These are phyloP conservation scores for Neosilurus mollespiculum DNA, from an alignment of 2,797 vertebrate species.

Conservation along the genomic window DNA sequence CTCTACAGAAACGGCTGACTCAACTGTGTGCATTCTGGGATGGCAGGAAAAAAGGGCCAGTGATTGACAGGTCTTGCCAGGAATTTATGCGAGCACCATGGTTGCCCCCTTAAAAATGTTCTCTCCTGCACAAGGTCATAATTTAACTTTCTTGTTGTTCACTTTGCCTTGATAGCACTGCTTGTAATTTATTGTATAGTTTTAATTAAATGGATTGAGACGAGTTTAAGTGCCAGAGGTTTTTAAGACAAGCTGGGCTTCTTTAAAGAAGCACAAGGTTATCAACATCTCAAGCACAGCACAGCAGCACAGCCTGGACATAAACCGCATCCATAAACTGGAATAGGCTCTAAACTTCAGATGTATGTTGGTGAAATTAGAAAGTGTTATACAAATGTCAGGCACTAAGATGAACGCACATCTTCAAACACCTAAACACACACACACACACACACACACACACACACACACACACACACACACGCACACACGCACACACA, in stretches of 20 bases:
- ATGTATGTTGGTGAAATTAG: conserved; percentile 54
- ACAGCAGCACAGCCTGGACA: conserved; percentile 50
- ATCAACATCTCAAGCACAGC: conserved; percentile 60
- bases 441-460: neutral
- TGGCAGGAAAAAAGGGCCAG: neutral
- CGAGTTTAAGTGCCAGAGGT: conserved; percentile 62
- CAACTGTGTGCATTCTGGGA: conserved; percentile 43
- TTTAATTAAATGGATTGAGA: conserved; percentile 77
- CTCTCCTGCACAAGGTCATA: conserved; percentile 65
- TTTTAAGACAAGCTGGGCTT: conserved; percentile 64
- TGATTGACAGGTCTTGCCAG: conserved; percentile 64
- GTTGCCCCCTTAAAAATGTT: conserved; percentile 60
- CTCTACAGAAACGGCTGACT: conserved; percentile 10
- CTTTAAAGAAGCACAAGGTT: conserved; percentile 56
- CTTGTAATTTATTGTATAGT: conserved; percentile 75
- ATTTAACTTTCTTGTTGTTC: conserved; percentile 65
- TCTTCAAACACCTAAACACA: conserved; percentile 3
- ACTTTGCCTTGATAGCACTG: conserved; percentile 62
- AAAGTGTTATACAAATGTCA: conserved; percentile 65
- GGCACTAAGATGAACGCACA: conserved; percentile 35
- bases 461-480: neutral
- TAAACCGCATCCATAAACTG: conserved; percentile 61
- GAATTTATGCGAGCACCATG: conserved; percentile 61
- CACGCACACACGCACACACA: neutral
- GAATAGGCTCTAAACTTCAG: conserved; percentile 61